A percentile compares a stretch with the other conserved stretches of the same genome.
These are phyloP conservation scores for Jordanella pulchra DNA, from an alignment of 2,797 vertebrate species.

Conservation along the genomic window DNA sequence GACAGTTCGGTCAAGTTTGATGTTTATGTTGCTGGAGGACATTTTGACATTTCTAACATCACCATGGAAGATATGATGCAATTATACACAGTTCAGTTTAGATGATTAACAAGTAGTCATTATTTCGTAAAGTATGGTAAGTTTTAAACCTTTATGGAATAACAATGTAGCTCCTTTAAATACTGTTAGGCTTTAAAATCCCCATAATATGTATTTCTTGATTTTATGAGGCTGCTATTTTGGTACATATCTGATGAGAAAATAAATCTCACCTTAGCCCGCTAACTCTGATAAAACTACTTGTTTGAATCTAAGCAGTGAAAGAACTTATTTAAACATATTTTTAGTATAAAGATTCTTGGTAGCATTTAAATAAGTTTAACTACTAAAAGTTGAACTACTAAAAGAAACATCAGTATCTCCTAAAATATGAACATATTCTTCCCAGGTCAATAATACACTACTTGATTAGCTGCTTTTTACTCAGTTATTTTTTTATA, in stretches of 20 bases:
- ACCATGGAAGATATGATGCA: slow-evolving; percentile 17
- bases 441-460: too few species aligned
- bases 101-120: slow-evolving; percentile 11
- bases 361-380: too few species aligned
- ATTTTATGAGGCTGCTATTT: neutral
- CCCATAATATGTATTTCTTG: neutral
- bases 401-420: too few species aligned
- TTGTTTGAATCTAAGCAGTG: too few species aligned
- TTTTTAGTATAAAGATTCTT: too few species aligned
- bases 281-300: too few species aligned
- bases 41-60: slow-evolving; percentile 32
- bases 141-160: slow-evolving; percentile 10
- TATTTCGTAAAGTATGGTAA: slow-evolving; percentile 9
- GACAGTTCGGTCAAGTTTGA: slow-evolving; percentile 23
- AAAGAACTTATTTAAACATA: too few species aligned
- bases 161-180: slow-evolving; percentile 1
- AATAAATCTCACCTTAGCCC: neutral
- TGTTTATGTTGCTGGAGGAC: slow-evolving; percentile 13
- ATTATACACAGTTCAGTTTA: slow-evolving; percentile 37
- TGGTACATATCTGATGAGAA: slow-evolving; percentile 6
- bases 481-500: too few species aligned
- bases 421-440: too few species aligned
- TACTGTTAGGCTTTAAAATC: neutral
- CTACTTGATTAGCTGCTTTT: too few species aligned
- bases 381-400: too few species aligned